A percentile compares a stretch with the other conserved stretches of the same genome.
Evolutionary conservation across 2,888 invertebrate genomes (phyloP).

Genomic region (Proisotoma minuta): DNA sequence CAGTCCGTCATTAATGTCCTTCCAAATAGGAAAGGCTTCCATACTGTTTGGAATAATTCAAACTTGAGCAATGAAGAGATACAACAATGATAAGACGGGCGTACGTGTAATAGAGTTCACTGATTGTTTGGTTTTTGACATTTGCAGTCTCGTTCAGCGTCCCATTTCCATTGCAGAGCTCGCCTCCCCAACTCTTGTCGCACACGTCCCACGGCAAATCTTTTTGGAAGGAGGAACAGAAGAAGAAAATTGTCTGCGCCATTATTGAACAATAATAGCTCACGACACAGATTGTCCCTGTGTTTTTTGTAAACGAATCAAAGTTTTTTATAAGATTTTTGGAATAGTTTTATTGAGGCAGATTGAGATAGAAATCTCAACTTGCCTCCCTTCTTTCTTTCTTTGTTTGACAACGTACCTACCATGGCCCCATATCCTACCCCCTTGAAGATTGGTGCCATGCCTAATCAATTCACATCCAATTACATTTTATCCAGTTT

Average conservation of each 20-base stretch:
- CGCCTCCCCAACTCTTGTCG: constrained; percentile 25
- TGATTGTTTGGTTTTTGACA: background rate
- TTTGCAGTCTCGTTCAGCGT: background rate
- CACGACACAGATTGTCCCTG: constrained; percentile 59
- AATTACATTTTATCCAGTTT: no score
- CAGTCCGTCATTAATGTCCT: constrained; percentile 41
- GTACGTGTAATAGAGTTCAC: background rate
- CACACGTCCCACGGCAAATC: constrained; percentile 30
- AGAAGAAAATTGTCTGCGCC: constrained; percentile 67
- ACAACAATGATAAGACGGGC: no score
- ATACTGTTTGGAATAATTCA: constrained; percentile 35
- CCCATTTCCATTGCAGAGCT: background rate
- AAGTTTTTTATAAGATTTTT: no score
- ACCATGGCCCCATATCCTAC: constrained; percentile 55
- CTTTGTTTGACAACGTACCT: no score
- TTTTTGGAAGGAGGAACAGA: constrained; percentile 63
- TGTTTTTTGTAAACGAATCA: no score
- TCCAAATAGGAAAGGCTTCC: constrained; percentile 42
- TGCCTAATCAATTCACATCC: no score
- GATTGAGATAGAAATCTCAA: no score
- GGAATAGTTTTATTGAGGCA: no score
- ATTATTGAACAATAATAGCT: constrained; percentile 61
- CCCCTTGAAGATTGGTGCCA: constrained; percentile 35
- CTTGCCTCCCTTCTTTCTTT: no score
- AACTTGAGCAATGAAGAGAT: no score